Percentiles rank a stretch among this genome's conserved stretches.
Evolutionary conservation across 2,888 invertebrate species (phyloP).

Genomic region (Ophion ellenae): DNA sequence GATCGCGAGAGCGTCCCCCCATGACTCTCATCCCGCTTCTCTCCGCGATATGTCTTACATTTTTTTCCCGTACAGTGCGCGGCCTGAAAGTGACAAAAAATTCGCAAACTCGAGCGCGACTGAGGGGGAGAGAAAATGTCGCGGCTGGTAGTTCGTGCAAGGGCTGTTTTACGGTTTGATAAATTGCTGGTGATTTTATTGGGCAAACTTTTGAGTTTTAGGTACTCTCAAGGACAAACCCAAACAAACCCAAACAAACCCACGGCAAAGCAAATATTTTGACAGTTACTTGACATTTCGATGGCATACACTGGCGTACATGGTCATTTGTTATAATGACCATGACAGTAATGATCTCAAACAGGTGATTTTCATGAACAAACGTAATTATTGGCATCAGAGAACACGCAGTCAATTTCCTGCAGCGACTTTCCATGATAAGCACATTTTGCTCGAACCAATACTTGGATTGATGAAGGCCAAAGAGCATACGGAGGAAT

Average conservation of each 20-base stretch:
- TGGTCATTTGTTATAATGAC: no score
- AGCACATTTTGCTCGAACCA: no score
- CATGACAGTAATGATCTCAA: no score
- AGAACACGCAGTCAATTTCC: no score
- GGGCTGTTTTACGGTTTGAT: constrained; percentile 75
- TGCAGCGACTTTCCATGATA: no score
- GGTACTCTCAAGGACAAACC: constrained; percentile 71
- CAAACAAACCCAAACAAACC: no score
- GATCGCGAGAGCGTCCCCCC: constrained; percentile 50
- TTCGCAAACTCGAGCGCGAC: constrained; percentile 26
- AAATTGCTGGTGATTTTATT: constrained; percentile 82
- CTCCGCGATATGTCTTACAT: constrained; percentile 81
- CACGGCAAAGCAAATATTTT: constrained; percentile 50
- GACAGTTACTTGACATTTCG: neutral
- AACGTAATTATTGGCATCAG: no score
- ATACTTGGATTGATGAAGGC: no score
- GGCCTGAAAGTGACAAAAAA: constrained; percentile 30
- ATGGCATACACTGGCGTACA: neutral
- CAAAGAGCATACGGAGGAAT: no score
- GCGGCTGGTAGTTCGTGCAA: constrained; percentile 35
- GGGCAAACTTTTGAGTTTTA: constrained; percentile 77
- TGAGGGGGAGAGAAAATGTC: constrained; percentile 10
- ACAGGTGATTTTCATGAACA: no score
- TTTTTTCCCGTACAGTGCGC: constrained; percentile 65
- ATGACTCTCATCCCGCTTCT: constrained; percentile 49